Conservation (phyloP, 2,888 invertebrate species). For the Euzetes globulus region DNA sequence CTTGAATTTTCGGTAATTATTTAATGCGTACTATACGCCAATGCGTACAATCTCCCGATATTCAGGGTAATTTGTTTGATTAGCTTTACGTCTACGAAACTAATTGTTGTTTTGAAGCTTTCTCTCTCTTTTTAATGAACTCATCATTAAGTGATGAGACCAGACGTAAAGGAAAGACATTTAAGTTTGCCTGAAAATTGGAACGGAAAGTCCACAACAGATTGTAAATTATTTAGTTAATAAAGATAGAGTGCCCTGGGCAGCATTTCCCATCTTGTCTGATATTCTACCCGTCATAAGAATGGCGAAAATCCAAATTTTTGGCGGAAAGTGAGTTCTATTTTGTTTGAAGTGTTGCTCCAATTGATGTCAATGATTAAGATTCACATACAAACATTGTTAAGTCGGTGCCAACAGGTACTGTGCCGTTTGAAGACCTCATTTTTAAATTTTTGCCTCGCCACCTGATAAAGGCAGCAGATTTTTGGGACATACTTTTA, state of each 20-base stretch:
- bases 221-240: background rate
- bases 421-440: background rate
- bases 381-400: background rate
- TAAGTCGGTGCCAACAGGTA: background rate
- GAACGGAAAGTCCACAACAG: background rate
- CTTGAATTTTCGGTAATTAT: too few relatives aligned
- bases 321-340: background rate
- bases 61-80: background rate
- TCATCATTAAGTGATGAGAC: background rate
- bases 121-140: background rate
- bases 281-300: slow-evolving; percentile 10
- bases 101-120: background rate
- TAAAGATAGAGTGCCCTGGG: background rate
- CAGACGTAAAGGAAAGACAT: slow-evolving; percentile 13
- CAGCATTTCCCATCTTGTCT: background rate
- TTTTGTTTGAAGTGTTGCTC: background rate
- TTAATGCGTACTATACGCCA: too few relatives aligned
- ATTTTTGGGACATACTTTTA: background rate
- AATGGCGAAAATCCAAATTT: background rate
- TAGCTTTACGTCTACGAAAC: background rate
- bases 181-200: background rate
- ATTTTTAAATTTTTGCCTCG: too few relatives aligned
- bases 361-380: background rate
- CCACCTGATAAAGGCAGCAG: background rate
- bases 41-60: too few relatives aligned